A percentile compares a stretch with the other conserved stretches of the same genome.
These are phyloP conservation scores for Epinephelus coioides DNA, from an alignment of 2,797 vertebrate species.

Conservation along the genomic window DNA sequence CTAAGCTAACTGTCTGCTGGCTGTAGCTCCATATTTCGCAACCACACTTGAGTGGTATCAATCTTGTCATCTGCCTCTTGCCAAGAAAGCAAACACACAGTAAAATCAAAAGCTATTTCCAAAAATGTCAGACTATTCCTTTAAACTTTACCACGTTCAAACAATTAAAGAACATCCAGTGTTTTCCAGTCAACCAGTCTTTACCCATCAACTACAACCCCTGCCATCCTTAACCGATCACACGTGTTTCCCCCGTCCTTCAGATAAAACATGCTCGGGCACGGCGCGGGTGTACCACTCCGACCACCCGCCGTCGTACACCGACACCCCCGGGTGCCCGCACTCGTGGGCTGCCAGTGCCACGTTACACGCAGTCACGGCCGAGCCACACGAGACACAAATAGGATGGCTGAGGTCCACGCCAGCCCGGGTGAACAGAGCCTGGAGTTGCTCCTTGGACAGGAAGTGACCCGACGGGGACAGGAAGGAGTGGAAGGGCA, in stretches of 20 bases:
- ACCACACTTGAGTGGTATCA: neutral
- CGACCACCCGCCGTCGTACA: constrained; percentile 94
- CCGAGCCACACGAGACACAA: constrained; percentile 89
- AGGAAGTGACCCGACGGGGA: constrained; percentile 89
- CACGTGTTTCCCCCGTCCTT: constrained; percentile 83
- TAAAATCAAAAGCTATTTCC: neutral
- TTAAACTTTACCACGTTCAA: neutral
- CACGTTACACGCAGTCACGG: constrained; percentile 90
- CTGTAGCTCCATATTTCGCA: constrained; percentile 2
- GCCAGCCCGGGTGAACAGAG: constrained; percentile 86
- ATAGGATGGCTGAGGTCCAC: constrained; percentile 88
- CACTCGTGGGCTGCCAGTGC: constrained; percentile 91
- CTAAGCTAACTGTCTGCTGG: neutral
- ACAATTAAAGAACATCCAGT: neutral
- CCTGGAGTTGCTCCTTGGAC: constrained; percentile 84
- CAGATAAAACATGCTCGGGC: constrained; percentile 87
- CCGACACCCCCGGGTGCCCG: constrained; percentile 86
- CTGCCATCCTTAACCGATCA: constrained; percentile 23
- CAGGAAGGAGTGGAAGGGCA: constrained; percentile 91
- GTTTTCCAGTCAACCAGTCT: neutral
- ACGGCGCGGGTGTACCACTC: constrained; percentile 92
- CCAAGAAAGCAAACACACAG: neutral
- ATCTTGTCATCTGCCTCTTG: neutral
- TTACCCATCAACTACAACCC: neutral
- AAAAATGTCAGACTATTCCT: constrained; percentile 10